Conservation (phyloP, 2,888 invertebrate genomes). For the Azorinus chamasolen region DNA sequence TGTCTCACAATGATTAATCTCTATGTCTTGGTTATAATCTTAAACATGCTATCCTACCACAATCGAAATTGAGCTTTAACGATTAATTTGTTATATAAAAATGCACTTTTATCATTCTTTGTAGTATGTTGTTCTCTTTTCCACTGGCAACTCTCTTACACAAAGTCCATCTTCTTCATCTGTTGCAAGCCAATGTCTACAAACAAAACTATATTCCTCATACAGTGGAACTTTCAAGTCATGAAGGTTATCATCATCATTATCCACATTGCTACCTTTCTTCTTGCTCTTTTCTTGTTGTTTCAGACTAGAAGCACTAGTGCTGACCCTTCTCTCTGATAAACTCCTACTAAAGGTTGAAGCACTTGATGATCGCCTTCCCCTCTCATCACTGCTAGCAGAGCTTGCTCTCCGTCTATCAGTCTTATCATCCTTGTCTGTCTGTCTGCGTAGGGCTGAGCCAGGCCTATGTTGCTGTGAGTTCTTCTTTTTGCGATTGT, state of each 20-base stretch:
- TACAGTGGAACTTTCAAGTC: constrained; percentile 71
- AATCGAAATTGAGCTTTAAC: no score
- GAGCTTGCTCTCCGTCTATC: constrained; percentile 21
- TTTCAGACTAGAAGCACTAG: constrained; percentile 57
- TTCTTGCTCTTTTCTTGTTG: constrained; percentile 18
- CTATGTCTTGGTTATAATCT: no score
- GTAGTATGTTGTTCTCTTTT: constrained; percentile 61
- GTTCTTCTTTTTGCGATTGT: background rate
- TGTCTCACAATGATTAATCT: no score
- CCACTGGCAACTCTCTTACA: constrained; percentile 69
- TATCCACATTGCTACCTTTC: constrained; percentile 35
- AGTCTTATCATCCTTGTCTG: background rate
- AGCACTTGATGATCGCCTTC: constrained; percentile 15
- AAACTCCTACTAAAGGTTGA: constrained; percentile 10
- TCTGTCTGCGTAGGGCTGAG: constrained; percentile 41
- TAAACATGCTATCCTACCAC: no score
- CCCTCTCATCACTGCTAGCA: constrained; percentile 8
- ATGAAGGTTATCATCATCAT: constrained; percentile 60
- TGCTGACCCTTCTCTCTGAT: constrained; percentile 37
- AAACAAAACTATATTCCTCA: constrained; percentile 80
- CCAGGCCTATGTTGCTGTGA: constrained; percentile 26
- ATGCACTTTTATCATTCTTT: constrained; percentile 24
- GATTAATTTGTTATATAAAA: no score
- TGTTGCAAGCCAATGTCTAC: constrained; percentile 81
- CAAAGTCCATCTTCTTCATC: constrained; percentile 81